Evolutionary conservation across 92 coral and sea anemone species (phyloP).

Genomic region (Parazoanthus swiftii): DNA sequence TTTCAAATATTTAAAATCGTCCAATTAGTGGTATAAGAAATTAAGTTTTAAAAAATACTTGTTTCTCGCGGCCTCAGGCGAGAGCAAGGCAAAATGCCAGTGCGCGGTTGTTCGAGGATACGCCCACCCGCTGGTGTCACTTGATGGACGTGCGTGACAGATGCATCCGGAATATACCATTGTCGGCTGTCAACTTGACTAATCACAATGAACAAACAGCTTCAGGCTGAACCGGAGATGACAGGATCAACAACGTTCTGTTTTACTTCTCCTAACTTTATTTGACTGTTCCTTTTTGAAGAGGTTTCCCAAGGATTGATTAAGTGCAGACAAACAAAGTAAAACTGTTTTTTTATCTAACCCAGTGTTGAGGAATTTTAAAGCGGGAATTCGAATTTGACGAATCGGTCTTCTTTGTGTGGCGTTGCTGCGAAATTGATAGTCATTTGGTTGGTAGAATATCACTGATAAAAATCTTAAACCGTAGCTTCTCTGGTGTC

Average conservation of each 20-base stretch:
- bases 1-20: too few relatives aligned
- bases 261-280: not conserved
- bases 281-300: not conserved
- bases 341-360: too few relatives aligned
- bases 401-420: not conserved
- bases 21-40: too few relatives aligned
- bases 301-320: not conserved
- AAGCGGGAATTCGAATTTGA: not conserved
- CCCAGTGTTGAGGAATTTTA: not conserved
- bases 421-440: slow-evolving; percentile 10
- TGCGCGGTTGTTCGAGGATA: too few relatives aligned
- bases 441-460: slow-evolving; percentile 4
- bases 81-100: too few relatives aligned
- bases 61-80: too few relatives aligned
- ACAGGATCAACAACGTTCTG: not conserved
- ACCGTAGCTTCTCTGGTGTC: slow-evolving; percentile 5
- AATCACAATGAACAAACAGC: not conserved
- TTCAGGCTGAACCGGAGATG: not conserved
- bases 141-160: slow-evolving; percentile 14
- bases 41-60: too few relatives aligned
- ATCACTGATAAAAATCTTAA: slow-evolving; percentile 27
- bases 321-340: not conserved
- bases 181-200: slow-evolving; percentile 1
- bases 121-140: not conserved
- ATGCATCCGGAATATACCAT: not conserved